A percentile compares a stretch with the other conserved stretches of the same genome.
phyloP scores from a whole-genome alignment of 2,888 invertebrate genomes.

The Campaea margaritaria region DNA sequence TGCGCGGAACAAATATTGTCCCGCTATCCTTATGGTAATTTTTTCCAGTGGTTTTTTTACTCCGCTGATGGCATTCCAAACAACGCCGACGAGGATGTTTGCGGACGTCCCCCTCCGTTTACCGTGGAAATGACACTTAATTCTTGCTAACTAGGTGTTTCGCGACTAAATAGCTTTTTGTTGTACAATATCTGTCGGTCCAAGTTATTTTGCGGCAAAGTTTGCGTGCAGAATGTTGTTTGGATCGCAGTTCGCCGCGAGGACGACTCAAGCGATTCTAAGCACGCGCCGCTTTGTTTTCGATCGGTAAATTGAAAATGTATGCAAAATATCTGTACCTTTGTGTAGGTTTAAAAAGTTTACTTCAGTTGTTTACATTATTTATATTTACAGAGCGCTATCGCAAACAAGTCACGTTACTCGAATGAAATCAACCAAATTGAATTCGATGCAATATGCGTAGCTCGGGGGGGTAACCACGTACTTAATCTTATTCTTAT shows the following conservation, averaged over 20 bases:
- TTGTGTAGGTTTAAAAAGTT: neutral
- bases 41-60: conserved; percentile 34
- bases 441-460: conserved; percentile 7
- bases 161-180: conserved; percentile 8
- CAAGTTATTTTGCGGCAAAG: conserved; percentile 6
- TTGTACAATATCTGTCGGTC: conserved; percentile 1
- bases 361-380: neutral
- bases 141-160: conserved; percentile 23
- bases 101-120: conserved; percentile 12
- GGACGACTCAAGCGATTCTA: neutral
- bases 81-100: conserved; percentile 26
- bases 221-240: conserved; percentile 6
- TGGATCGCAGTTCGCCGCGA: neutral
- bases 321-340: neutral
- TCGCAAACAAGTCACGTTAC: neutral
- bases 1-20: conserved; percentile 20
- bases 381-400: too few species aligned
- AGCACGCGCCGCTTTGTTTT: conserved; percentile 1
- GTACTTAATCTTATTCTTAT: too few species aligned
- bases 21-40: conserved; percentile 28
- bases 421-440: neutral
- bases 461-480: too few species aligned
- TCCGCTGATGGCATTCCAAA: conserved; percentile 30
- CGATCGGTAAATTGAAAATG: conserved; percentile 1
- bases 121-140: conserved; percentile 11